These are phyloP conservation scores for Prosopocoilus inquinatus DNA, from an alignment of 2,888 invertebrate genomes.

Conservation along the genomic window DNA sequence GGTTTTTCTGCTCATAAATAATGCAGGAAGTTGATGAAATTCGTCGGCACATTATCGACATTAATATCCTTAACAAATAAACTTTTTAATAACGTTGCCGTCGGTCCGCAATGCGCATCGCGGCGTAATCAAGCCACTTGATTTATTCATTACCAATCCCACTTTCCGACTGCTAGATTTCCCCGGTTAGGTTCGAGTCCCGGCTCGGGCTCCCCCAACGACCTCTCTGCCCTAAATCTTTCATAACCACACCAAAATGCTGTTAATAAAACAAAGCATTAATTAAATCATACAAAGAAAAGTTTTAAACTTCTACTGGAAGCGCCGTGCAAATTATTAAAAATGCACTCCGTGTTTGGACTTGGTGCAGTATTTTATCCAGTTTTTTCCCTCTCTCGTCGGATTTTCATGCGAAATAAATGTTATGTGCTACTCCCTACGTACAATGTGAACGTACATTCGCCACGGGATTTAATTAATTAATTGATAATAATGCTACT, in stretches of 20 bases:
- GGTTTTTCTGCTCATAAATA: background rate
- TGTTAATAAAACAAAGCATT: slow-evolving; percentile 33
- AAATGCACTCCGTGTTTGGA: background rate
- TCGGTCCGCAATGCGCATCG: slow-evolving; percentile 29
- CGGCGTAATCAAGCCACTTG: slow-evolving; percentile 34
- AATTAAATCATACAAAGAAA: slow-evolving; percentile 28
- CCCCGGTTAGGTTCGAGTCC: slow-evolving; percentile 28
- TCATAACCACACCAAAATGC: slow-evolving; percentile 33
- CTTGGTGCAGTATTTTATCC: too few relatives aligned
- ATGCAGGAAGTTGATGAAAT: background rate
- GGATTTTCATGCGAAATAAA: too few relatives aligned
- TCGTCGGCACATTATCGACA: slow-evolving; percentile 1
- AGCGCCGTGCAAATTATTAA: background rate
- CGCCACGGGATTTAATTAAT: too few relatives aligned
- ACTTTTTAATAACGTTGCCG: slow-evolving; percentile 5
- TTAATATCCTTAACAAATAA: slow-evolving; percentile 4
- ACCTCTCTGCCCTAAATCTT: slow-evolving; percentile 29
- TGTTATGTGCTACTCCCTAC: too few relatives aligned
- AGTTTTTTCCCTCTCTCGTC: too few relatives aligned
- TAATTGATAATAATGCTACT: too few relatives aligned
- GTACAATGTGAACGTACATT: too few relatives aligned
- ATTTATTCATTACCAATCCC: slow-evolving; percentile 38
- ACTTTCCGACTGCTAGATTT: slow-evolving; percentile 36
- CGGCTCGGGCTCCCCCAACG: slow-evolving; percentile 18
- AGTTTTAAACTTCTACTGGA: slow-evolving; percentile 17